Base-by-base conservation (phyloP, 2,113 vertebrate genomes). In the Onychorhynchus coronatus region DNA sequence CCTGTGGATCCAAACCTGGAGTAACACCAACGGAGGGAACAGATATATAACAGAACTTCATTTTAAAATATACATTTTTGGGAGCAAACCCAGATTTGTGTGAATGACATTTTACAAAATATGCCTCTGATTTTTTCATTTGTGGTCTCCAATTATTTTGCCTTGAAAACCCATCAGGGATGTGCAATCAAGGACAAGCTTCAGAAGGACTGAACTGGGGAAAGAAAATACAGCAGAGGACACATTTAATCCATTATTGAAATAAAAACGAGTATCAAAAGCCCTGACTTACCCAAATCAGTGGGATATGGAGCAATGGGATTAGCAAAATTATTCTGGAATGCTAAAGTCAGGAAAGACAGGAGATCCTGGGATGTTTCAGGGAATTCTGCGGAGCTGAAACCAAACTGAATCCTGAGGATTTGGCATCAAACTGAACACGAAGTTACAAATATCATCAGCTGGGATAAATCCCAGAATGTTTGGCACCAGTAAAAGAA, bases 401-500 rank as follows among this genome's bases (percentile, higher is more conserved):
- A 62, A 76, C 24, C 71, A 55, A 76, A 41, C n/a, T 31, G 63
- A 83, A 42, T 33, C 49, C 71, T 22, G 41, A 55, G n/a, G 63
- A 35, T 84, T 33, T 90, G 79, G 88, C 79, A 84, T 63, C 49
- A 35, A 63, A 55, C 22, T 42, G 72, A 49, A 62, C 42, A n/a
- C 31, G 4, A 22, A 33, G 41, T 63, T 49, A 76, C 79, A 80
- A 91, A 50, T 39, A 33, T 16, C 5, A n/a, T 19, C 37, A 33
- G 12, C 13, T 68, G 73, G 2, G 80, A 67, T 53, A 83, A 87
- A 47, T 92, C 88, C 84, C 68, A 24, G 92, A 90, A 88, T 82
- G 80, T 89, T 91, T 56, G 89, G 84, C 95, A 86, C 93, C 72
- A 92, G 73, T 41, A 52, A 70, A 96, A 96, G 91, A 96, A 88